Evolutionary conservation across 2,888 invertebrate species (phyloP).

Genomic region (Sinhomidia bicolor): DNA sequence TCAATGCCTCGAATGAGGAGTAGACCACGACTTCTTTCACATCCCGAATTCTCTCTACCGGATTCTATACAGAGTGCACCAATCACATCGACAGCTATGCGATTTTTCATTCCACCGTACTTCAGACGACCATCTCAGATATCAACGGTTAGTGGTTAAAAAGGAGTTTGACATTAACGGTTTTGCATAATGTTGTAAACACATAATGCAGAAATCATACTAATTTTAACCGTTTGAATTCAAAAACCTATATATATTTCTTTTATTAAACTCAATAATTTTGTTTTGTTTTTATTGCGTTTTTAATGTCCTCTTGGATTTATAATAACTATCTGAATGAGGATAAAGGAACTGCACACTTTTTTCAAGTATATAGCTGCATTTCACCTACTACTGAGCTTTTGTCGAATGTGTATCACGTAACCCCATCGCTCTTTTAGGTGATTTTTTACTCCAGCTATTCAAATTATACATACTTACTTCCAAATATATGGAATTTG

Average conservation of each 20-base stretch:
- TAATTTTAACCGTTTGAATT: not conserved
- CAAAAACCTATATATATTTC: too few species aligned
- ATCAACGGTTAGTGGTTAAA: conserved; percentile 76
- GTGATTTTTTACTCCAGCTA: too few species aligned
- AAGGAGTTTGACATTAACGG: not conserved
- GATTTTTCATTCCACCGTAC: conserved; percentile 76
- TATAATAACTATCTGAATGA: too few species aligned
- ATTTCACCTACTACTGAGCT: too few species aligned
- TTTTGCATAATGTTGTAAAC: not conserved
- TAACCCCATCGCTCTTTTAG: too few species aligned
- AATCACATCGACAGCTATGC: conserved; percentile 61
- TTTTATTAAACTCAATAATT: not conserved
- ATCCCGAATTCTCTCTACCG: conserved; percentile 73
- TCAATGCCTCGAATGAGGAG: conserved; percentile 58
- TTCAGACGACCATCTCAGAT: conserved; percentile 77
- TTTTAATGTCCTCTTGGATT: not conserved
- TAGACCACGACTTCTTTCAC: conserved; percentile 73
- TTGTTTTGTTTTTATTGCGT: not conserved
- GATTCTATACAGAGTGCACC: conserved; percentile 76
- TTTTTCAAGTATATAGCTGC: too few species aligned
- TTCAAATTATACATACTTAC: too few species aligned
- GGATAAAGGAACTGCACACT: too few species aligned
- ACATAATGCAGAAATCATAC: not conserved
- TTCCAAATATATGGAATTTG: too few species aligned
- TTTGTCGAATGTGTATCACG: too few species aligned